Conservation (phyloP, 35 echinoderm and acorn worm genomes). For the Nesometra sesokonis region DNA sequence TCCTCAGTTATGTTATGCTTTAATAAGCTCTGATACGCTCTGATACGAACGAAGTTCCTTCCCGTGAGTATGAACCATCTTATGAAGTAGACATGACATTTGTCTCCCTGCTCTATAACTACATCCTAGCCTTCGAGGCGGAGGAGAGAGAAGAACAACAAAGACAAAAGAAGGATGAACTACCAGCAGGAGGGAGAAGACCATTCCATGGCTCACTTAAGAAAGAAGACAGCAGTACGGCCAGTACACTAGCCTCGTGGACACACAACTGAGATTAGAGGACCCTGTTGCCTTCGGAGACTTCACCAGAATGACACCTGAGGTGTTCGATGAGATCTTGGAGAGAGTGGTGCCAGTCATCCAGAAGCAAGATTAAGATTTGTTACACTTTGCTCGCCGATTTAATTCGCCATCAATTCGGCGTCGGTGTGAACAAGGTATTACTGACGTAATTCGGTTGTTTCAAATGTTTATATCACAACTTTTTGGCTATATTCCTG, state of each 20-base stretch:
- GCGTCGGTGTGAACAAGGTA: no score
- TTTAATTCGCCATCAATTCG: no score
- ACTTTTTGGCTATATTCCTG: no score
- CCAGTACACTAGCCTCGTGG: slow-evolving; percentile 15
- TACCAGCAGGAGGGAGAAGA: slow-evolving; percentile 23
- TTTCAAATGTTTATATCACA: no score
- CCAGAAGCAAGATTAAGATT: slow-evolving; percentile 16
- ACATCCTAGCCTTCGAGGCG: background rate
- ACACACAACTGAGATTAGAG: slow-evolving; percentile 23
- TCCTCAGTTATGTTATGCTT: no score
- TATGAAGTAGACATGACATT: background rate
- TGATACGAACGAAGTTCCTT: no score
- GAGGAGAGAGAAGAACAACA: slow-evolving; percentile 11
- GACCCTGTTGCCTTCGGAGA: slow-evolving; percentile 22
- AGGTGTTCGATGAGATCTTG: slow-evolving; percentile 10
- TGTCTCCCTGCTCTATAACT: background rate
- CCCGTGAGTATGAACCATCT: no score
- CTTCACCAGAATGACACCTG: slow-evolving; percentile 17
- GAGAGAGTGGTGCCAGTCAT: slow-evolving; percentile 32
- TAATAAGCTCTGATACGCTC: no score
- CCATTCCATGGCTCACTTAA: slow-evolving; percentile 27
- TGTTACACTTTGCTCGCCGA: no score
- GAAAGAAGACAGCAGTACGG: slow-evolving; percentile 28
- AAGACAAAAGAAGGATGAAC: slow-evolving; percentile 17
- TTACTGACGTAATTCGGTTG: no score